phyloP scores from a whole-genome alignment of 2,113 vertebrate genomes.

The Dolichallabes microphthalmus region DNA sequence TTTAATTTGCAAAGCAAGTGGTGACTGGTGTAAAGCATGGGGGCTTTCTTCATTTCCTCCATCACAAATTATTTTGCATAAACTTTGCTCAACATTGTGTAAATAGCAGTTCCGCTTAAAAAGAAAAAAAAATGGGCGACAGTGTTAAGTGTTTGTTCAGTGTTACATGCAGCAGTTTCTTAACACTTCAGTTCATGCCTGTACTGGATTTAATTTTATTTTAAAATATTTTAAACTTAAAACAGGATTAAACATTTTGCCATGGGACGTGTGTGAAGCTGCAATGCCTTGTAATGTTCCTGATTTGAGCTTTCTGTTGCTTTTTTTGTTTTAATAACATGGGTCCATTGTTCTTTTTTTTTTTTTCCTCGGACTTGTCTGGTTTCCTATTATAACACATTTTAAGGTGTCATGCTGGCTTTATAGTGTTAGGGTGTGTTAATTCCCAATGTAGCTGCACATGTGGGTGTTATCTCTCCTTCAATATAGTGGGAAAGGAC shows the following conservation, averaged over 20 bases:
- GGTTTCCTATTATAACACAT: neutral
- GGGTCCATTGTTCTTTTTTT: neutral
- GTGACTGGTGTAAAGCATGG: neutral
- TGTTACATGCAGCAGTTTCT: neutral
- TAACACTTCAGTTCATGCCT: neutral
- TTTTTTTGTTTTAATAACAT: neutral
- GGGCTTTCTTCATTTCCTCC: neutral
- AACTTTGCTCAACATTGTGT: neutral
- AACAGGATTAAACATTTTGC: neutral
- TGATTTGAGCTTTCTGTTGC: neutral
- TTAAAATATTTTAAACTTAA: neutral
- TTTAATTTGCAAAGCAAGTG: neutral
- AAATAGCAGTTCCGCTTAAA: neutral
- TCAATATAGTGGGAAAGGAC: constrained; percentile 29
- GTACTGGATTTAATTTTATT: neutral
- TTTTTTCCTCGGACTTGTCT: neutral
- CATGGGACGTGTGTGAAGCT: neutral
- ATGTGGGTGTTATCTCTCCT: constrained; percentile 43
- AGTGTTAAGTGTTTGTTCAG: neutral
- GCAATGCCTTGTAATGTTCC: neutral
- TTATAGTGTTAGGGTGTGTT: constrained; percentile 13
- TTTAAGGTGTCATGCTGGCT: neutral
- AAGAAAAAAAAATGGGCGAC: neutral
- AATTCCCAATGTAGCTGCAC: constrained; percentile 32
- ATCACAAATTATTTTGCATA: neutral